Base-by-base conservation (phyloP, 2,888 invertebrate species). In the Drosophila limbata region DNA sequence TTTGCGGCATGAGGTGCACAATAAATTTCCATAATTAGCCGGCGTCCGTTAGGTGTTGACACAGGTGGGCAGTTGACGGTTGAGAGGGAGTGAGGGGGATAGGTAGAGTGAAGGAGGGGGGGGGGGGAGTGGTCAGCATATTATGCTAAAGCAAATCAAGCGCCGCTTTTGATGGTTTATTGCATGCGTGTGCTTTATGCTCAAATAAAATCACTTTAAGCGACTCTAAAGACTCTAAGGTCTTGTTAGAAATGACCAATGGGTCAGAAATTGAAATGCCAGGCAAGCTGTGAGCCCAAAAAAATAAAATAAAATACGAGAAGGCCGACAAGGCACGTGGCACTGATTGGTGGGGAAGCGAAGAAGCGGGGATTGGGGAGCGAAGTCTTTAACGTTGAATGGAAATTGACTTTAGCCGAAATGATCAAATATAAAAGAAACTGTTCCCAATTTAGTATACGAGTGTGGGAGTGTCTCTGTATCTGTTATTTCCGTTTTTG, bases 21-120 rank as follows among this genome's bases (percentile, higher is more conserved):
- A 88, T 86, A 86, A 84, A 84, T 84, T 84, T 84, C 84, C 89
- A 84, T 84, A 88, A 84, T 84, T 84, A 87, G 71, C 76, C 69
- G 57, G 75, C 57, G 79, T 73, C 85, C 82, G 88, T 81, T 87
- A 76, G 79, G 53, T 40, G 69, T 69, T 51, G 61, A 69, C 67
- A 52, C 62, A 63, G 70, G 48, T 67, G 60, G 60, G 17, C 25
- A 39, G 13, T 15, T 2, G 25, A 17, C 1, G 31, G 50, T 15
- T 3, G 10, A n/a, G 0, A 0, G 13, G 21, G 57, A 5, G 19
- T n/a, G 2, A 1, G 33, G 8, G 21, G 9, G 44, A 9, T 8
- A 0, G 28, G 25, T 25, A 25, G 25, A 25, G 3, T 28, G 35
- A 15, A 11, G 52, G 15, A 11, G 17, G 42, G 40, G 52, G 6